These are phyloP conservation scores for Quadriops clusia DNA, from an alignment of 2,888 invertebrate genomes.

Conservation along the genomic window DNA sequence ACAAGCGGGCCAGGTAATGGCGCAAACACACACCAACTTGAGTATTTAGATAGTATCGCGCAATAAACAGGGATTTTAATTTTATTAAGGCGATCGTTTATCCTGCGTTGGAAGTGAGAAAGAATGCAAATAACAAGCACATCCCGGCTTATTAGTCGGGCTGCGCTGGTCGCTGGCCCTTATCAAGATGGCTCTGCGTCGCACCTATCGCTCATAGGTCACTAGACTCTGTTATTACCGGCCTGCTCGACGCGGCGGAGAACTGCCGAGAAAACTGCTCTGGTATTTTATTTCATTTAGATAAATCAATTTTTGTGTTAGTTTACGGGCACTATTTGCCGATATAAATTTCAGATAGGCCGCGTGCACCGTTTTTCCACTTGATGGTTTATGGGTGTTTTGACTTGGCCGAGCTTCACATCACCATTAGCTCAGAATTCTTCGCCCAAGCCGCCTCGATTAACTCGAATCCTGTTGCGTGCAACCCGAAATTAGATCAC, in stretches of 20 bases:
- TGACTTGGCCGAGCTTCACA: no score
- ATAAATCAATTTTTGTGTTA: slow-evolving; percentile 14
- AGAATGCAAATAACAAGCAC: slow-evolving; percentile 8
- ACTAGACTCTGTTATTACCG: slow-evolving; percentile 8
- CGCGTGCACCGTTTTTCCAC: slow-evolving; percentile 9
- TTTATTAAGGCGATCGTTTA: neutral
- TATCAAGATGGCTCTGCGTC: slow-evolving; percentile 17
- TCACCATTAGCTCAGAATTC: no score
- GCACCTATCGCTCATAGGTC: slow-evolving; percentile 17
- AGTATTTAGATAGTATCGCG: no score
- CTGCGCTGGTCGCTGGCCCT: slow-evolving; percentile 6
- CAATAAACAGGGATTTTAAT: neutral
- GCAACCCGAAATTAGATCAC: no score
- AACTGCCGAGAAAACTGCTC: slow-evolving; percentile 2
- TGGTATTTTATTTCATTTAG: slow-evolving; percentile 9
- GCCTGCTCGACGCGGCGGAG: neutral
- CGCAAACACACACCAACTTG: no score
- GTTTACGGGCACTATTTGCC: slow-evolving; percentile 14
- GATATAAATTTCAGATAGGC: slow-evolving; percentile 13
- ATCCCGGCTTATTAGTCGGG: slow-evolving; percentile 6
- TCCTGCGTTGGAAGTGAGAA: neutral
- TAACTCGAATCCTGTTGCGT: no score
- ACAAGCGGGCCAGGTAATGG: no score
- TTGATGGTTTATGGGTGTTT: no score
- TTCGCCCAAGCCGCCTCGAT: no score